phyloP scores from a whole-genome alignment of 2,113 vertebrate genomes.

The Panthera uncia region DNA sequence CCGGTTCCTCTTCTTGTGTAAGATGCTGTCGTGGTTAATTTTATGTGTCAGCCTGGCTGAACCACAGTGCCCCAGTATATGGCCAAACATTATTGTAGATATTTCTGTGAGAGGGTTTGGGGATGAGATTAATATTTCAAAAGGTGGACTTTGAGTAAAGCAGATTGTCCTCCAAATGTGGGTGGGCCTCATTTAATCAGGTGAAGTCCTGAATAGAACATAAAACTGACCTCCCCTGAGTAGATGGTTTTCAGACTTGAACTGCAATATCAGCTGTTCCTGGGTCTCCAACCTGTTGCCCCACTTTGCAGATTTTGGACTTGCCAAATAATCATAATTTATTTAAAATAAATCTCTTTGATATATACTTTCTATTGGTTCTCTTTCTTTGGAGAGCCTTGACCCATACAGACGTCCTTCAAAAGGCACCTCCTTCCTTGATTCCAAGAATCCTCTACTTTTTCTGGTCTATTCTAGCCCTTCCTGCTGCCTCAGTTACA shows the following conservation, averaged over 20 bases:
- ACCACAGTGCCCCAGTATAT: background rate
- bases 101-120: background rate
- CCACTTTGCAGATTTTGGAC: background rate
- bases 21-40: background rate
- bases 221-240: background rate
- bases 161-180: background rate
- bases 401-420: background rate
- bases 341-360: background rate
- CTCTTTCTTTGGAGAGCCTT: background rate
- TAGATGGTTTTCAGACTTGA: background rate
- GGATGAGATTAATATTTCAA: background rate
- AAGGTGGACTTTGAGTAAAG: background rate
- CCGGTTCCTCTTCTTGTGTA: background rate
- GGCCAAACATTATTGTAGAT: background rate
- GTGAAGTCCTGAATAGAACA: background rate
- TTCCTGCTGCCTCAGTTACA: background rate
- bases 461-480: background rate
- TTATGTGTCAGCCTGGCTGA: background rate
- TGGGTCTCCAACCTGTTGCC: background rate
- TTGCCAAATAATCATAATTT: background rate
- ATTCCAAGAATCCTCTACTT: background rate
- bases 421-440: background rate
- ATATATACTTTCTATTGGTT: background rate
- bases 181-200: background rate
- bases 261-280: background rate